Evolutionary conservation across 2,888 invertebrate genomes (phyloP).

Genomic region (Odontocolon sp.): DNA sequence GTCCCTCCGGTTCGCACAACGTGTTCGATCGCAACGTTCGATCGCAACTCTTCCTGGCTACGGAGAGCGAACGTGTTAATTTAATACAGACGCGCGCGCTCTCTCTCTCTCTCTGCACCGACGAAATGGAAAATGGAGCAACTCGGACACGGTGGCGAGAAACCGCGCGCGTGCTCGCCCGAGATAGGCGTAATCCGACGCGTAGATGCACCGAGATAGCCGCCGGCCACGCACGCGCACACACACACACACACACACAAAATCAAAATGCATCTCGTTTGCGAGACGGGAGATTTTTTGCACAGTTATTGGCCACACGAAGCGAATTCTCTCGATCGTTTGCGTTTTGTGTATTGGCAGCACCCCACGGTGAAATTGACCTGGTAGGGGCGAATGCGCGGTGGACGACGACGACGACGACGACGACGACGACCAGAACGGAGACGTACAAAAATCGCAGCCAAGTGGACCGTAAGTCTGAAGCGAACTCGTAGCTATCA

Average conservation of each 20-base stretch:
- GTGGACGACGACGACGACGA: constrained; percentile 43
- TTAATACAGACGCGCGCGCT: constrained; percentile 51
- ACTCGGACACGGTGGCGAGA: constrained; percentile 45
- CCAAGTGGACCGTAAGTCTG: constrained; percentile 73
- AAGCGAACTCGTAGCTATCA: constrained; percentile 56
- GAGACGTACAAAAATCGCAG: constrained; percentile 73
- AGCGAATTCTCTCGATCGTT: no score
- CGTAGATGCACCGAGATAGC: constrained; percentile 72
- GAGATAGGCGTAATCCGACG: constrained; percentile 72
- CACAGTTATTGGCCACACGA: no score
- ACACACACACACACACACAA: not conserved
- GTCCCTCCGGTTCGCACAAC: not conserved
- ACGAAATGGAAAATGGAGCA: constrained; percentile 68
- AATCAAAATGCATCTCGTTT: not conserved
- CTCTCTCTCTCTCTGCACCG: constrained; percentile 17
- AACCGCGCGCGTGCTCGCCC: constrained; percentile 47
- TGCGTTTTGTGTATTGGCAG: no score
- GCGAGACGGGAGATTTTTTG: no score
- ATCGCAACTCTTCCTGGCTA: constrained; percentile 60
- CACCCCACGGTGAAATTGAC: not conserved
- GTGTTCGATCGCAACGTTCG: not conserved
- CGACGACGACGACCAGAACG: constrained; percentile 43
- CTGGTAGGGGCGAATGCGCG: constrained; percentile 44
- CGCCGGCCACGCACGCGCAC: constrained; percentile 58
- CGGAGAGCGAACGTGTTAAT: constrained; percentile 62